A percentile compares a stretch with the other conserved stretches of the same genome.
Evolutionary conservation across 2,888 invertebrate species (phyloP).

Genomic region (Lasioglossum calceatum): DNA sequence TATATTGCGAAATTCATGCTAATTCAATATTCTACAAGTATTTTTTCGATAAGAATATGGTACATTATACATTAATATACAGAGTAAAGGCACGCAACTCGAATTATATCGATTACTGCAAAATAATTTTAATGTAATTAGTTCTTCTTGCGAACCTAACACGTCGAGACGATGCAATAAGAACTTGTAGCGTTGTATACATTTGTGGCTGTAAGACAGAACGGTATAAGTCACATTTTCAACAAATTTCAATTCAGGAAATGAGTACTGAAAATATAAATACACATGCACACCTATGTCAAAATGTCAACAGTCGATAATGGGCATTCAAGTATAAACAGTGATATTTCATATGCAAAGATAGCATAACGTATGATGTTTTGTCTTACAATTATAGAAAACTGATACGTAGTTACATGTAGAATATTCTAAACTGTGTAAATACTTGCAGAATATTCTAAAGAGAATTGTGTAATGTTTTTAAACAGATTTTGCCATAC

Average conservation of each 20-base stretch:
- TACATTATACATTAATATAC: not conserved
- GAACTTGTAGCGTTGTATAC: not conserved
- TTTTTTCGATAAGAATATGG: not conserved
- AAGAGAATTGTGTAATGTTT: constrained; percentile 16
- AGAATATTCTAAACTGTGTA: not conserved
- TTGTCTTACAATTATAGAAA: not conserved
- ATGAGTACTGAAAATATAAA: not conserved
- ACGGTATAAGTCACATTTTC: not conserved
- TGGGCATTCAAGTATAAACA: not conserved
- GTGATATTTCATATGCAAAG: not conserved
- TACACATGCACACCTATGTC: not conserved
- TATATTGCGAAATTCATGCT: not conserved
- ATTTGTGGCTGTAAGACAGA: not conserved
- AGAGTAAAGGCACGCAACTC: not conserved
- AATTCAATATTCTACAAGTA: not conserved
- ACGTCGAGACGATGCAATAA: not conserved
- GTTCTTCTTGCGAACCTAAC: not conserved
- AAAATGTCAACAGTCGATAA: not conserved
- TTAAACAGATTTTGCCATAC: constrained; percentile 89
- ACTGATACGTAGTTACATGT: not conserved
- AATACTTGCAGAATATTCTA: not conserved
- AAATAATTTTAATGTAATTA: not conserved
- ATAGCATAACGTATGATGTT: not conserved
- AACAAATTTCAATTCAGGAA: not conserved
- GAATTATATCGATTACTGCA: not conserved